These are phyloP conservation scores for Malthinus flaveolus DNA, from an alignment of 2,888 invertebrate genomes.

Conservation along the genomic window DNA sequence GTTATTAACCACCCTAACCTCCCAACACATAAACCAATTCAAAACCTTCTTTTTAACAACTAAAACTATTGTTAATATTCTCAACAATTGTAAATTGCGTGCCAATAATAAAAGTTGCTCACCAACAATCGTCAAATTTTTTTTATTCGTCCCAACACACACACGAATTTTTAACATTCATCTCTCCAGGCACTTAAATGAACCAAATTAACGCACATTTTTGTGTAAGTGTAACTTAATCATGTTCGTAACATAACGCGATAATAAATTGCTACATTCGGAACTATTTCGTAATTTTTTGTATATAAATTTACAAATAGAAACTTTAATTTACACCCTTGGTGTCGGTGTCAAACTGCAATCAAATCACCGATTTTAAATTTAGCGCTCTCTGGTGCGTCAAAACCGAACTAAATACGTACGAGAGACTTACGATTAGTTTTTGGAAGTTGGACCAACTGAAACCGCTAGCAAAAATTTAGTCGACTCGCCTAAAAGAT, in stretches of 20 bases:
- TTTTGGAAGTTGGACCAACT: too few species aligned
- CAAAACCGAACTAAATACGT: too few species aligned
- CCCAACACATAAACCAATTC: neutral
- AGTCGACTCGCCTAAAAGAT: too few species aligned
- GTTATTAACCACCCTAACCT: slow-evolving; percentile 4
- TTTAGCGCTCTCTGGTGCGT: neutral
- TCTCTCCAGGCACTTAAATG: slow-evolving; percentile 14
- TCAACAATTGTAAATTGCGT: slow-evolving; percentile 5
- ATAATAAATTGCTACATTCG: slow-evolving; percentile 9
- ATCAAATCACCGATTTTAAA: slow-evolving; percentile 7
- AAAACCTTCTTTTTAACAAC: neutral
- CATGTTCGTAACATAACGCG: slow-evolving; percentile 7
- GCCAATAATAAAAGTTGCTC: slow-evolving; percentile 15
- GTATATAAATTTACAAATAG: slow-evolving; percentile 6
- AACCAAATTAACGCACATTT: neutral
- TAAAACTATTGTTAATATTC: neutral
- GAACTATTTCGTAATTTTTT: slow-evolving; percentile 14
- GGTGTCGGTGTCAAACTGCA: slow-evolving; percentile 21
- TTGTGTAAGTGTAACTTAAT: neutral
- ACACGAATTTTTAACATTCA: slow-evolving; percentile 12
- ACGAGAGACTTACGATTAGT: too few species aligned
- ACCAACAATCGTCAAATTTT: slow-evolving; percentile 11
- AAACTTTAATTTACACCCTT: slow-evolving; percentile 17
- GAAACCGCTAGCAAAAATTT: too few species aligned
- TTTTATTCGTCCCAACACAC: slow-evolving; percentile 9